These are phyloP conservation scores for Tetragnatha versicolor DNA, from an alignment of 1,140 invertebrate species.

Conservation along the genomic window DNA sequence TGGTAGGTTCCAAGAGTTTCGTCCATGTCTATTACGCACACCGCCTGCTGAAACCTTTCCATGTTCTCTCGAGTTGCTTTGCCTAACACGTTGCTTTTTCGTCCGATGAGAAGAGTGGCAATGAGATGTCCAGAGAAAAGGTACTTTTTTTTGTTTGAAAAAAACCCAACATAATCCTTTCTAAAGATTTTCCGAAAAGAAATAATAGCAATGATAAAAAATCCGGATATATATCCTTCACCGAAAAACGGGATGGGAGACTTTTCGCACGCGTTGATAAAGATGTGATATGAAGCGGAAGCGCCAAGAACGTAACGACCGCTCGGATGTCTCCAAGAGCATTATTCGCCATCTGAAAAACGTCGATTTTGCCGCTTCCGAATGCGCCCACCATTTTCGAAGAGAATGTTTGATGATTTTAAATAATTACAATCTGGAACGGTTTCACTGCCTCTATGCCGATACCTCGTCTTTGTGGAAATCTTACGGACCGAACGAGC, in stretches of 20 bases:
- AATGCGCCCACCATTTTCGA: neutral
- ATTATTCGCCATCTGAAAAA: neutral
- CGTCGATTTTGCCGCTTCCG: neutral
- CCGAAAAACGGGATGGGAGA: too few species aligned
- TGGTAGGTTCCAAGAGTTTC: conserved; percentile 17
- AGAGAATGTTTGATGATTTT: neutral
- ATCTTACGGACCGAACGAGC: too few species aligned
- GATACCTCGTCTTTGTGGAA: too few species aligned
- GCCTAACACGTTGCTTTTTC: neutral
- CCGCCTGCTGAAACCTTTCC: neutral
- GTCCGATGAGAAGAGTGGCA: neutral
- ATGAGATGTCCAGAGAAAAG: neutral
- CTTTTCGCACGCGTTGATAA: neutral
- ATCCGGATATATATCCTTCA: too few species aligned
- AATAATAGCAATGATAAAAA: too few species aligned
- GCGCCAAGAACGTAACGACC: neutral
- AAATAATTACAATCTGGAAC: too few species aligned
- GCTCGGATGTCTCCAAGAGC: neutral
- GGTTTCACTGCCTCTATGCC: too few species aligned
- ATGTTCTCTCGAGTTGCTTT: neutral
- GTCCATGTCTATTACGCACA: conserved; percentile 32
- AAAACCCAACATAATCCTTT: too few species aligned
- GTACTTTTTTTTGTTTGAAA: too few species aligned
- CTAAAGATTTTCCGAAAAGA: too few species aligned
- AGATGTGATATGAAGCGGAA: neutral